Base-by-base conservation (phyloP, 2,113 vertebrate genomes). In the Plecturocebus donacophilus region DNA sequence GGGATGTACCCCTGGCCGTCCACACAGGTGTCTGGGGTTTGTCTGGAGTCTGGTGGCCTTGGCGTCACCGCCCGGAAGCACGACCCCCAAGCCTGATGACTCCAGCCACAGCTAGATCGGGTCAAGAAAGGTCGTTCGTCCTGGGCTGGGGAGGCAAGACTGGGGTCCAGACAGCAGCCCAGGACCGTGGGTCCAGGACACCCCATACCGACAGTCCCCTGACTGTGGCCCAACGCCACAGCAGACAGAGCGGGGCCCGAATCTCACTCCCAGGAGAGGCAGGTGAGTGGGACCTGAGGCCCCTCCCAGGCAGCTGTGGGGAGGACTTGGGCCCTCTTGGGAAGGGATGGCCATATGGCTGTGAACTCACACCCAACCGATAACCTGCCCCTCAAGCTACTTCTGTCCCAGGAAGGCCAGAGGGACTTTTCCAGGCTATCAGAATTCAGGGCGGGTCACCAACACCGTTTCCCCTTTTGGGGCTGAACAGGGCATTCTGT, bases 401-500 rank as follows among this genome's bases (percentile, higher is more conserved):
- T 94, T 2, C 9, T 32, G 0, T 76, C 95, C 73, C 95, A 89
- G 94, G 94, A 96, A 96, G 96, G 90, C 73, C 71, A 35, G 87
- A 88, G 95, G 98, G 96, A 93, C 80, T 97, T 98, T 90, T 76
- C 97, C 84, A 30, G 7, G 4, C n/a, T 87, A 45, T 87, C 38
- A 91, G 82, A 92, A 83, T 94, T 90, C 81, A 38, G 96, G 95
- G 93, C 91, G 42, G 95, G 73, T 70, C 66, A 75, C 96, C 94
- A 96, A 94, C 76, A 47, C 25, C 80, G 93, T 94, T 98, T 98
- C 98, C 94, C 76, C 98, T 98, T 98, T 97, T 88, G 97, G 35
- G 38, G 61, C 76, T 90, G 77, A 85, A 27, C 70, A 91, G 75
- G 32, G 40, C 76, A 49, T 93, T 93, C 95, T 64, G 73, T 97